Percentiles rank a stretch among this genome's conserved stretches.
Conservation (phyloP, 1,140 invertebrate genomes). For the Cydia amplana region DNA sequence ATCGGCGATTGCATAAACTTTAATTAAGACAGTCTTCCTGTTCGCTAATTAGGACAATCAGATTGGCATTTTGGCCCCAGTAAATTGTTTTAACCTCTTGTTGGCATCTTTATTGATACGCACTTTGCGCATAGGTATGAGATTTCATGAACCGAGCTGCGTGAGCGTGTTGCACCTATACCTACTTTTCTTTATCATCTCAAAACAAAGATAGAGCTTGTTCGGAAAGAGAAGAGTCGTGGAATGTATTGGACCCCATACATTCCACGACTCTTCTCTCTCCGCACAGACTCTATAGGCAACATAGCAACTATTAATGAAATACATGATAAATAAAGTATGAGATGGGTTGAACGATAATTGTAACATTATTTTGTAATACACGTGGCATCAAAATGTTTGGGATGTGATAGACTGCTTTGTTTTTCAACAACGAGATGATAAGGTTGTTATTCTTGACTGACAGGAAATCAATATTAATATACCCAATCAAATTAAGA, state of each 20-base stretch:
- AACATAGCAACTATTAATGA: conserved; percentile 12
- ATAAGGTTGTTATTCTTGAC: neutral
- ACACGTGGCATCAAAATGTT: neutral
- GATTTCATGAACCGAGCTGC: neutral
- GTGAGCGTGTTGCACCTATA: conserved; percentile 16
- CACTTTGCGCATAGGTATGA: neutral
- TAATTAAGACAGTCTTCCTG: conserved; percentile 14
- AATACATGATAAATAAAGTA: neutral
- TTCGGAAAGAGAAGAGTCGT: too few species aligned
- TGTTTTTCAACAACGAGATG: neutral
- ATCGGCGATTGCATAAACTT: neutral
- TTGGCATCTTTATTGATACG: neutral
- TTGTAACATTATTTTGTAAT: neutral
- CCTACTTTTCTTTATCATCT: neutral
- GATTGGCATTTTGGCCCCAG: neutral
- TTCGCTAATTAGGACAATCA: conserved; percentile 8
- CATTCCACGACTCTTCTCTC: too few species aligned
- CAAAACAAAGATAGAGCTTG: conserved; percentile 21
- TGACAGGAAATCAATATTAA: neutral
- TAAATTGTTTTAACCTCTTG: conserved; percentile 17
- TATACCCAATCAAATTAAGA: neutral
- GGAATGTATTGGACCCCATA: too few species aligned
- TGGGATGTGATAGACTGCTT: neutral
- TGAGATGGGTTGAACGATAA: neutral
- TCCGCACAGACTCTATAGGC: too few species aligned